Evolutionary conservation across 2,797 vertebrate species (phyloP).

Genomic region (Dermochelys coriacea): DNA sequence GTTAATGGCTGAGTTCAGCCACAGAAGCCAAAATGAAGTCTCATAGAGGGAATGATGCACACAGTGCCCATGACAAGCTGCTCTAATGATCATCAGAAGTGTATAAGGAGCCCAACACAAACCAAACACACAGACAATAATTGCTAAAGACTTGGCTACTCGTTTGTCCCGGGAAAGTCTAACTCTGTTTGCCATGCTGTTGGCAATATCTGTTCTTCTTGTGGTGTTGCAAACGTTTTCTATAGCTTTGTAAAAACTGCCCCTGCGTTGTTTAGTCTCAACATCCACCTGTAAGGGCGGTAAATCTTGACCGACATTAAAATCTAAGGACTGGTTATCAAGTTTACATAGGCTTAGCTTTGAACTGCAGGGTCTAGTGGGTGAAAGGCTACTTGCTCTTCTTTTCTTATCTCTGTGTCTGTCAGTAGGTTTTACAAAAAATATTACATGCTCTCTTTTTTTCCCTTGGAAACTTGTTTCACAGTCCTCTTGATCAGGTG

Average conservation of each 20-base stretch:
- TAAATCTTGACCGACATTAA: slow-evolving; percentile 45
- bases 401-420: slow-evolving; percentile 29
- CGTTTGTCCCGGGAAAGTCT: slow-evolving; percentile 81
- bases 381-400: slow-evolving; percentile 49
- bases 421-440: slow-evolving; percentile 77
- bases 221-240: slow-evolving; percentile 38
- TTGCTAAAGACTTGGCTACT: slow-evolving; percentile 84
- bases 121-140: slow-evolving; percentile 83
- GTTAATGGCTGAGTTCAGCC: slow-evolving; percentile 85
- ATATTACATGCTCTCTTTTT: slow-evolving; percentile 62
- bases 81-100: slow-evolving; percentile 83
- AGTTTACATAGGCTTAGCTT: slow-evolving; percentile 17
- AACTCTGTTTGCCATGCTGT: slow-evolving; percentile 71
- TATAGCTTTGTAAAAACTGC: slow-evolving; percentile 54
- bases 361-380: slow-evolving; percentile 4
- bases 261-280: slow-evolving; percentile 29
- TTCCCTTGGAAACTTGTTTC: slow-evolving; percentile 64
- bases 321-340: slow-evolving; percentile 59
- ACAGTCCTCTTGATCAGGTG: slow-evolving; percentile 54
- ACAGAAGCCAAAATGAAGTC: slow-evolving; percentile 84
- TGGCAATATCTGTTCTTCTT: slow-evolving; percentile 60
- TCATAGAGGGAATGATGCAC: slow-evolving; percentile 82
- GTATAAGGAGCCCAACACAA: slow-evolving; percentile 85
- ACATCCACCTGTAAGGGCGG: slow-evolving; percentile 76
- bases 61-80: slow-evolving; percentile 80